Base-by-base conservation (phyloP, 2,888 invertebrate genomes). In the Cyrtodaria siliqua region DNA sequence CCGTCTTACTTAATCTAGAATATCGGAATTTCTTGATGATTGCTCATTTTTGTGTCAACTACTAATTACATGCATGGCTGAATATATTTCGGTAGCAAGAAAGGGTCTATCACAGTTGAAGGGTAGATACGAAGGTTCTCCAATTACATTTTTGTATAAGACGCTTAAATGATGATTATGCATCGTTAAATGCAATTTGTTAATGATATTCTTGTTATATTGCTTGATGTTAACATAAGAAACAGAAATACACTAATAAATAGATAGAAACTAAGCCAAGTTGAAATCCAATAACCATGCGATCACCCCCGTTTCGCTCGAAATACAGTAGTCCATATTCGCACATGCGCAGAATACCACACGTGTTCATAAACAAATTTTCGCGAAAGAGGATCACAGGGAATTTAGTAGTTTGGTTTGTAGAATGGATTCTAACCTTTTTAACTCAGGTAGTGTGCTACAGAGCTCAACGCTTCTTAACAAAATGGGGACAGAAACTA, bases 331-430 rank as follows among this genome's bases (percentile, higher is more conserved):
- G 71, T 79, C 85, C 82, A 76, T 44, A 16, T 70, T 69, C 42
- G 73, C 86, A 86, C 91, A 91, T 91, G 91, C 91, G 91, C 90
- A 89, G 69, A 85, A 57, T 53, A 63, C 69, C 84, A 84, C 91
- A 91, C 91, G 91, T 91, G 91, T 89, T 89, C 89, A 89, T 89
- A 90, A 90, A 91, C 90, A 90, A 89, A 88, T 88, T 90, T 87
- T 83, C 76, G 78, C 16, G 87, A 82, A 86, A 84, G 55, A 86
- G 84, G 85, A 82, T 85, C 84, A 84, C 71, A 83, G 70, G 60
- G 66, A 81, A 68, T 74, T 68, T 78, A 78, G 85, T 85, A 84
- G 84, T 86, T n/a, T 87, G 86, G 85, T 88, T 89, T 88, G 87
- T 87, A 87, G 88, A 87, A 89, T 88, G 87, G 88, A 87, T 82